Evolutionary conservation across 2,797 vertebrate species (phyloP).

Genomic region (Argentina silus): DNA sequence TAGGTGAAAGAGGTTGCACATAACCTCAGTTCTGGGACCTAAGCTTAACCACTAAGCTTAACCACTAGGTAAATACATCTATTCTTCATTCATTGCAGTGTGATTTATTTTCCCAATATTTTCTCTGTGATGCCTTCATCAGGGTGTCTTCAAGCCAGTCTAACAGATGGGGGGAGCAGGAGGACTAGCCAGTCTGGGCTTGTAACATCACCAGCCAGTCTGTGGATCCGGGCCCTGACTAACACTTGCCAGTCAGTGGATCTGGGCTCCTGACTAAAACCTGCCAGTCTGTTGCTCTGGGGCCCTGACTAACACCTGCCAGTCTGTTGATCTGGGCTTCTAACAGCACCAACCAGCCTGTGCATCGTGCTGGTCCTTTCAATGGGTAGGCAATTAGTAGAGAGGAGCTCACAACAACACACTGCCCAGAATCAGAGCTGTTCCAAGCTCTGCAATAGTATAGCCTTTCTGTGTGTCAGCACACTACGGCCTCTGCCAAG

Average conservation of each 20-base stretch:
- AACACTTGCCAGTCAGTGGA: neutral
- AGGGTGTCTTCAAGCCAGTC: slow-evolving; percentile 16
- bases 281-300: neutral
- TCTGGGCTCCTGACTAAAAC: slow-evolving; percentile 4
- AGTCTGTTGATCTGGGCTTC: neutral
- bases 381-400: slow-evolving; percentile 33
- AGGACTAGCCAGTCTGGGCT: slow-evolving; percentile 3
- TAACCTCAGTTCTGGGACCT: too few relatives aligned
- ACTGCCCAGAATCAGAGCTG: neutral
- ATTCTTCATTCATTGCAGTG: neutral
- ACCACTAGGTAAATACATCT: neutral
- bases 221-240: neutral
- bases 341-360: neutral
- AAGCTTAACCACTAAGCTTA: too few relatives aligned
- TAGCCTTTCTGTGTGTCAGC: neutral
- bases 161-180: slow-evolving; percentile 11
- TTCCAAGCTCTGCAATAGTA: neutral
- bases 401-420: neutral
- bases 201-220: slow-evolving; percentile 6
- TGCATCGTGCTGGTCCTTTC: neutral
- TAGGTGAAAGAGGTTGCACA: too few relatives aligned
- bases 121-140: slow-evolving; percentile 6
- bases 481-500: neutral
- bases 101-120: slow-evolving; percentile 30
- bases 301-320: neutral